Base-by-base conservation (phyloP, 2,113 vertebrate species). In the Siniperca chuatsi region DNA sequence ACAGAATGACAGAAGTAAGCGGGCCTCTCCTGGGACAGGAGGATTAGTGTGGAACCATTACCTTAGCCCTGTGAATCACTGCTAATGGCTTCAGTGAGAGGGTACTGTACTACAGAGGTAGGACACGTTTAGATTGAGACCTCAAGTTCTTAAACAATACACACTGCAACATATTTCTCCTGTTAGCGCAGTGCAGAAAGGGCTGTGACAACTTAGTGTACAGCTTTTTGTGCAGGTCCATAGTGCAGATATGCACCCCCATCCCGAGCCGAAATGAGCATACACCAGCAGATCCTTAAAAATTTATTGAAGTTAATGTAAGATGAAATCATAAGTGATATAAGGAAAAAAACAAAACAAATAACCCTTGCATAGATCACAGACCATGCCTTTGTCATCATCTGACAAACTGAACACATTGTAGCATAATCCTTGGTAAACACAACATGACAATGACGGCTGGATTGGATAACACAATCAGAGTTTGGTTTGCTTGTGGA, bases 261-360 rank as follows among this genome's bases (percentile, higher is more conserved):
- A 37, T 21, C 79, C 79, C 40, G 3, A 65, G 48, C 76, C 75
- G 16, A 90, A 93, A 93, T 89, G 80, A 92, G 75, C 75, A 72
- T 79, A 93, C 91, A 92, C 86, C 79, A 89, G 71, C 95, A 96
- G 96, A 97, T 98, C 96, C 96, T 98, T 97, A 98, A 97, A 98
- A 98, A 98, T 98, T 97, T 95, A 97, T 97, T 96, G 92, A 94
- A 93, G 97, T 96, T 97, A 96, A 98, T 98, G 94, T 97, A 96
- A 97, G 97, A 96, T 96, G 94, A 98, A 96, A 96, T 96, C 94
- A 96, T 95, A 95, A 84, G 96, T 97, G 95, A 97, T 95, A 97
- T 95, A 97, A 97, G 94, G 96, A 94, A 93, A 68, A 66, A 68
- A 66, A 33, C 64, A 72, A 86, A 93, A 91, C n/a, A 90, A 93